These are phyloP conservation scores for Clarias platycephalus DNA, from an alignment of 2,797 vertebrate genomes.

Conservation along the genomic window DNA sequence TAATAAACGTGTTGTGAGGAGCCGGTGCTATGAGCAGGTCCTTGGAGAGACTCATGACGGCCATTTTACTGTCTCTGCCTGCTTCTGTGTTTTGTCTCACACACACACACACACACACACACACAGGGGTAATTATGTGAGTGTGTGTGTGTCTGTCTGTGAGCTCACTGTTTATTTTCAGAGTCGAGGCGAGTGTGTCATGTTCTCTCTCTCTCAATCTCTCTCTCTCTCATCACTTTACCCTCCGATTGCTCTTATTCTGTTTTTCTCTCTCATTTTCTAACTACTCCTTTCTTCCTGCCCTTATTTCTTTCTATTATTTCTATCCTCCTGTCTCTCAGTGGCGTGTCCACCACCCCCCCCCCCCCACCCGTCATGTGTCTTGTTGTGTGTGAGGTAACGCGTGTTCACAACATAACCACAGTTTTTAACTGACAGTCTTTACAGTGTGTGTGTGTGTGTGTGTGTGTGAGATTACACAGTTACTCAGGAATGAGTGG, in stretches of 20 bases:
- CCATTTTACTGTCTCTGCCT: slow-evolving; percentile 35
- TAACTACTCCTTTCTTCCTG: neutral
- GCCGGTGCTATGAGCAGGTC: no score
- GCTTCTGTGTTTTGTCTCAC: slow-evolving; percentile 21
- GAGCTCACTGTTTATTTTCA: slow-evolving; percentile 20
- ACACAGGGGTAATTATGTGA: slow-evolving; percentile 6
- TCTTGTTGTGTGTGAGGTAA: neutral
- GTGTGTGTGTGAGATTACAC: neutral
- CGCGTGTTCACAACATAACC: neutral
- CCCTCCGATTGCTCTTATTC: neutral
- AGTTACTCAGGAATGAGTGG: neutral
- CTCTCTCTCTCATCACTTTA: slow-evolving; percentile 41
- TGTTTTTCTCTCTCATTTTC: neutral
- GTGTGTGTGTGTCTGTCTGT: slow-evolving; percentile 9
- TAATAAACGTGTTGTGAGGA: no score
- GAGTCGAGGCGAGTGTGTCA: neutral
- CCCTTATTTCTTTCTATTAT: neutral
- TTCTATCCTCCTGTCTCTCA: no score
- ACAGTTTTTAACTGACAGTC: neutral
- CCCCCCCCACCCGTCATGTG: neutral
- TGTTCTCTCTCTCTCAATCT: slow-evolving; percentile 63
- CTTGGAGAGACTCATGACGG: neutral
- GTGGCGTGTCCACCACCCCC: neutral
- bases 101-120: slow-evolving; percentile 14
- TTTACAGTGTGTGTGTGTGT: slow-evolving; percentile 1